Percentiles rank a stretch among this genome's conserved stretches.
Evolutionary conservation across 2,797 vertebrate species (phyloP).

Genomic region (Anguilla megastoma): DNA sequence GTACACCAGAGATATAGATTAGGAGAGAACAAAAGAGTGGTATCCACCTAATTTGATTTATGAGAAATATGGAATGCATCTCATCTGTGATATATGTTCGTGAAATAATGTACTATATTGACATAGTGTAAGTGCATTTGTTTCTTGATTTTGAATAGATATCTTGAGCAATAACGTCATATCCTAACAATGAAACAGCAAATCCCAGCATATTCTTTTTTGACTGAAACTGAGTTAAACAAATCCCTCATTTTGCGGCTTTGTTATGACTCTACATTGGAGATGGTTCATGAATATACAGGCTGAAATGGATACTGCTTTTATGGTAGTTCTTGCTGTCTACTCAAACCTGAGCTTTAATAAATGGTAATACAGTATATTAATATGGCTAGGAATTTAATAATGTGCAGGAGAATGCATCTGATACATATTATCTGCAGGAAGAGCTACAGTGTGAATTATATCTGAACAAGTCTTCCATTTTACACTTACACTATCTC

Average conservation of each 20-base stretch:
- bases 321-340: not conserved
- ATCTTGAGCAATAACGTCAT: not conserved
- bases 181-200: not conserved
- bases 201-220: not conserved
- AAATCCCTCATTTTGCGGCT: not conserved
- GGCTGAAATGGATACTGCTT: not conserved
- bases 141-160: not conserved
- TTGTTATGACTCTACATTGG: not conserved
- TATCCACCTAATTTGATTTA: not conserved
- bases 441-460: not conserved
- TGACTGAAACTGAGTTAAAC: not conserved
- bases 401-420: not conserved
- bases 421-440: not conserved
- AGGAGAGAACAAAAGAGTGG: not conserved
- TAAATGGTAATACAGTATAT: not conserved
- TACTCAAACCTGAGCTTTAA: not conserved
- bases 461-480: conserved; percentile 1
- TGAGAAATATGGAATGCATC: not conserved
- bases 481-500: conserved; percentile 32
- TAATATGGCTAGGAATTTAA: not conserved
- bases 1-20: not conserved
- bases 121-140: not conserved
- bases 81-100: not conserved
- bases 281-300: not conserved
- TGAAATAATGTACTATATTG: not conserved